Base-by-base conservation (phyloP, 2,797 vertebrate species). In the Syngnathus acus region DNA sequence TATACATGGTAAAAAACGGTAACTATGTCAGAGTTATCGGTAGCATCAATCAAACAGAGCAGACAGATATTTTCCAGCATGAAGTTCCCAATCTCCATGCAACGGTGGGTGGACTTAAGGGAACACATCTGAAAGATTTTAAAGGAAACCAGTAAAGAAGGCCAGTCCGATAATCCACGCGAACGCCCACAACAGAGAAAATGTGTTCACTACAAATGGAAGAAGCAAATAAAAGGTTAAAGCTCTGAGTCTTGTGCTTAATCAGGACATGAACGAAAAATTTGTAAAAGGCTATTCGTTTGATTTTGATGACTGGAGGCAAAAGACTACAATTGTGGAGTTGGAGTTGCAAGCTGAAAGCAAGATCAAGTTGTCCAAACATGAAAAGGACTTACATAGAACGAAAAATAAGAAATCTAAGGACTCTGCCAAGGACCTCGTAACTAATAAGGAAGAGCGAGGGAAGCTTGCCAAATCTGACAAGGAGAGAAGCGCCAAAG, bases 241-340 rank as follows among this genome's bases (percentile, higher is more conserved):
- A 76, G 86, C 89, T 67, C 89, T 89, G 0, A 93, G 91, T 74
- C 80, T 93, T 38, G 93, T 95, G 1, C 85, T 93, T 42, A 91
- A 92, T 87, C 97, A 98, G 84, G 96, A 99, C 72, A 93, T 98
- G 88, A 97, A 96, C 80, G 89, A 97, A 75, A 93, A 93, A 79
- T 93, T 93, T 83, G 93, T 96, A 73, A 99, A 96, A 86, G 94
- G 93, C 9, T 96, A 95, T 82, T 93, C 94, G 40, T 97, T 97
- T 62, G 97, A 99, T 68, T 98, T 94, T 72, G 97, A 98, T 62
- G 96, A 98, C 84, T 92, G 93, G 19, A 94, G 95, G 66, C 95
- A 94, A 78, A 95, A 97, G 84, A 93, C 93, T 16, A 78, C 94
- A 68, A 92, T 94, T 66, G 83, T 94, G 55, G 97, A 98, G 73